Evolutionary conservation across 2,797 vertebrate species (phyloP), one percentile per base, ranked within the genome.

Genomic region (Selene dorsalis): DNA sequence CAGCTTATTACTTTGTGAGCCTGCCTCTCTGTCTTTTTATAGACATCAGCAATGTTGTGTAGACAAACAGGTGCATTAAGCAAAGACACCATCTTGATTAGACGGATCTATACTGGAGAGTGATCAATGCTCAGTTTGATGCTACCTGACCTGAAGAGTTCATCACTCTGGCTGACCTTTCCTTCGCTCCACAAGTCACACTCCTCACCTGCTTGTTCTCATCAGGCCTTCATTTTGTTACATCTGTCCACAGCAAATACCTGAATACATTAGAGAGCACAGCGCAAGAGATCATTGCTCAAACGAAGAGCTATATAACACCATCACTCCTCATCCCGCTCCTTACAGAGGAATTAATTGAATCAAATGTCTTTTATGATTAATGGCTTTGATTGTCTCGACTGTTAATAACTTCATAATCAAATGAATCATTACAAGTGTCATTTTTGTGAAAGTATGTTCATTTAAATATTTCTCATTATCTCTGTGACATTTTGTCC

Each of bases 141-240:
- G 82, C 47, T 67, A 7, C 83, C 84, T 87, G 88, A 92, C 75
- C 84, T 73, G 32, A 87, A 70, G 91, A 93, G 82, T 94, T 93
- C 80, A 91, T 94, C 93, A 92, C 91, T 82, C 82, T 12, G 18
- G 58, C 58, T 91, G 85, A 92, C 75, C 73, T 94, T 91, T 91
- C 78, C 74, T 58, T 81, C 52, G 22, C 82, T 79, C 59, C 52
- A 69, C 77, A 61, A 68, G 69, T 80, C 77, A 28, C 76, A 77
- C 77, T 61, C 50, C 73, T 75, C 16, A 1, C 47, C 72, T 84
- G 88, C 64, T 91, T 16, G 0, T 43, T 88, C 80, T 47, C 85
- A 92, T 92, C 87, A 88, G 41, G 52, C 18, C 62, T 55, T 79
- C 77, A 26, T 74, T 89, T 69, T 84, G 80, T 89, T 73, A 78